Evolutionary conservation across 2,888 invertebrate genomes (phyloP), one percentile per base, ranked within the genome.

Genomic region (Scaeva pyrastri): DNA sequence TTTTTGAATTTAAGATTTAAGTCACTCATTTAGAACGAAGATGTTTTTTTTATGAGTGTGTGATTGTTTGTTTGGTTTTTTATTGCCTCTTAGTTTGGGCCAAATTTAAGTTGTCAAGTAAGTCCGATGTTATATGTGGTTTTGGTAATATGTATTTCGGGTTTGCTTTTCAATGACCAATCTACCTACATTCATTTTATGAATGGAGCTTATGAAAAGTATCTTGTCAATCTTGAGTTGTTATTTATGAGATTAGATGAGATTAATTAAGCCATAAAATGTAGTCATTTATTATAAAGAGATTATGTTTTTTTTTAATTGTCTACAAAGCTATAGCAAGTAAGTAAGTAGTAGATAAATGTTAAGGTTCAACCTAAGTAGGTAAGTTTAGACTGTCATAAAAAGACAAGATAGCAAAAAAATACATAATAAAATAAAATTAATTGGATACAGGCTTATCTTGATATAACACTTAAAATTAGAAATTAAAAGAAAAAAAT

Each of bases 1-100:
- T 43, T 64, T 14, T 58, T 16, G n/a, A 19, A 16, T 48, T 48
- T 48, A 2, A 21, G 45, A 4, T 68, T 50, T 21, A 60, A 74
- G 56, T 50, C 71, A 56, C 50, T 70, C 68, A 68, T 50, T 62
- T 50, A 62, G 70, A 77, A 71, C 62, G 55, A 36, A 56, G 62
- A 12, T 43, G 21, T 36, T 58, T 31, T 68, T 43, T 45, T 75
- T 75, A n/a, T n/a, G n/a, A n/a, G n/a, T n/a, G n/a, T n/a, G n/a
- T n/a, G n/a, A n/a, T n/a, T n/a, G n/a, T n/a, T n/a, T n/a, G 23
- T 48, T 14, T 36, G 0, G 3, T 56, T 39, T 45, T 68, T 52
- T 68, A 52, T 50, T 68, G 19, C 66, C 31, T 66, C 31, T 66
- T 50, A 14, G 52, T 68, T 36, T 52, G 31, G 21, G n/a, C 50